Evolutionary conservation across 2,113 vertebrate species (phyloP), one percentile per base, ranked within the genome.

Genomic region (Kryptolebias marmoratus): DNA sequence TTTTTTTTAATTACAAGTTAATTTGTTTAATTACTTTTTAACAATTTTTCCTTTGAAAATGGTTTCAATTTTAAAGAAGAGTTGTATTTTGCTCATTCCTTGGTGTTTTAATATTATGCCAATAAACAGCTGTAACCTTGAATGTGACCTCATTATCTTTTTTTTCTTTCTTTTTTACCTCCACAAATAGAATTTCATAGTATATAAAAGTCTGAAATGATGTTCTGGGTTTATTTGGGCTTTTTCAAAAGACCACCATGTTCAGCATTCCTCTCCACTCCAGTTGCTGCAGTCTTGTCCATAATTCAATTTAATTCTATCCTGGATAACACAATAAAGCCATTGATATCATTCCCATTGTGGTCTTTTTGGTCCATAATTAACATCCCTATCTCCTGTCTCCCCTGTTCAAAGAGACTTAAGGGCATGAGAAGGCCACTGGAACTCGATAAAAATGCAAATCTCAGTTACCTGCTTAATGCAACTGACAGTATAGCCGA

Each of bases 381-480:
- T 90, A 92, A 89, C 85, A 81, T 83, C 75, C 76, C 86, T 87
- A 90, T 91, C 85, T 87, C 53, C 79, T 62, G 56, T 68, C 55
- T 82, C 27, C 39, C 65, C 83, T 80, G 68, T 86, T 87, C 86
- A 82, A 64, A 80, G 69, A 60, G 77, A 82, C 69, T 72, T 83
- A 52, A 90, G 88, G 87, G 86, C 83, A 82, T 77, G 76, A 77
- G 72, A 84, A 91, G 88, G 88, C 90, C 79, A 79, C 42, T 12
- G 71, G 75, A 87, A 88, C 84, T 71, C 82, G 82, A 92, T 90
- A 86, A 91, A 93, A 92, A 93, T 93, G 91, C 91, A 80, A 93
- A 93, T 91, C 80, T 78, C 54, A 42, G 49, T 78, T 84, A 89
- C 82, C 80, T 89, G 79, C 72, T 86, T 78, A 85, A 93, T 88